phyloP scores from a whole-genome alignment of 2,113 vertebrate species.

The Ceuthmochares aereus region DNA sequence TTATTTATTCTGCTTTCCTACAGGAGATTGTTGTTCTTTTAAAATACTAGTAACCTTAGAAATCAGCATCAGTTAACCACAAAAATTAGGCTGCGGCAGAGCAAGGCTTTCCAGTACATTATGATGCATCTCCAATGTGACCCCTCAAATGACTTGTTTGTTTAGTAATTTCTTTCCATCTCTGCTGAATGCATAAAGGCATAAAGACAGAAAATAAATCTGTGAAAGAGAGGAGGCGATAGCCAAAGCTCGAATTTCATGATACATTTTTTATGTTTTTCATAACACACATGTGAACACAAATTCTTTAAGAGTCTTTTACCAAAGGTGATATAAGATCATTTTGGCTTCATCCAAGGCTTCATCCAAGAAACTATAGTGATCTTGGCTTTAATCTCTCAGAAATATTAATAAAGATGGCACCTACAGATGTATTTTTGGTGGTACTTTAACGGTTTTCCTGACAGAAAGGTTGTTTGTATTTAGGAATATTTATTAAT shows the following conservation, averaged over 20 bases:
- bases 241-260: neutral
- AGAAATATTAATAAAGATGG: neutral
- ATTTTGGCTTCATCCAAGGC: neutral
- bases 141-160: neutral
- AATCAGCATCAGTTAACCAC: neutral
- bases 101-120: neutral
- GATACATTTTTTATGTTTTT: neutral
- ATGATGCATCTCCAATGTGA: neutral
- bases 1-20: neutral
- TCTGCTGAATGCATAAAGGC: neutral
- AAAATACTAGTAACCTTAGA: neutral
- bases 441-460: neutral
- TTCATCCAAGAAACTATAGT: neutral
- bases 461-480: neutral
- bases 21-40: neutral
- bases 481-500: neutral
- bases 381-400: neutral
- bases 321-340: neutral
- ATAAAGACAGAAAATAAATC: neutral
- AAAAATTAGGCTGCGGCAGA: neutral
- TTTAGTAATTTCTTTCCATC: neutral
- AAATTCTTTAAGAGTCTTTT: neutral
- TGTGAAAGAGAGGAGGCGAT: neutral
- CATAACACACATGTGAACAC: neutral
- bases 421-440: neutral